Base-by-base conservation (phyloP, 2,113 vertebrate species). In the Haemorhous mexicanus region DNA sequence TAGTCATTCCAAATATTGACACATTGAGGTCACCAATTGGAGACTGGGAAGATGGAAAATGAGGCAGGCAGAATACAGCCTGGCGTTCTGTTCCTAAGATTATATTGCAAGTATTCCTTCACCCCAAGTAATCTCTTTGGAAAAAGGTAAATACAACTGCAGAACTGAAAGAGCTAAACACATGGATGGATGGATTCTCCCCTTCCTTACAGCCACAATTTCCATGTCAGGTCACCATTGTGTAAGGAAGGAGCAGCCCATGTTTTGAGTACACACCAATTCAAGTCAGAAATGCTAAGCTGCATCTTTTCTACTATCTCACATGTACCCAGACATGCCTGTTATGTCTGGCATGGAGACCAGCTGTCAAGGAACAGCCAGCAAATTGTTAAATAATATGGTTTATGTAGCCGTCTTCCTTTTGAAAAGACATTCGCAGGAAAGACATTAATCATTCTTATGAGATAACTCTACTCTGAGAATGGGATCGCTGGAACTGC, bases 1-100 rank as follows among this genome's bases (percentile, higher is more conserved):
- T 78, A 93, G 79, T 84, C 80, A 90, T 55, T 52, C 50, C 91
- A 90, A 96, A 97, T 88, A 94, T 85, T 95, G 92, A 88, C 91
- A 77, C 35, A 26, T 41, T 53, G 49, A 73, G 79, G 70, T 95
- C 91, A 94, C 63, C 33, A 28, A 9, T 7, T 85, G 73, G 59
- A 81, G 37, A 47, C 6, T 32, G n/a, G n/a, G 37, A 55, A 56
- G 21, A 13, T 64, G 62, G 85, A 74, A 81, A 90, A 74, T 0
- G 2, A 77, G 37, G 26, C 64, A 70, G 64, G 46, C 23, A 52
- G 27, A 64, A 49, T 26, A 24, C 21, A 59, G 50, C 8, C 13
- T 16, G 9, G n/a, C 33, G 16, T 61, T 74, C 24, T 39, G 41
- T 49, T 84, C 81, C 52, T 58, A 11, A 5, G 7, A 35, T 59